Conservation (phyloP, 2,888 invertebrate species). For the Chrysomela aeneicollis region DNA sequence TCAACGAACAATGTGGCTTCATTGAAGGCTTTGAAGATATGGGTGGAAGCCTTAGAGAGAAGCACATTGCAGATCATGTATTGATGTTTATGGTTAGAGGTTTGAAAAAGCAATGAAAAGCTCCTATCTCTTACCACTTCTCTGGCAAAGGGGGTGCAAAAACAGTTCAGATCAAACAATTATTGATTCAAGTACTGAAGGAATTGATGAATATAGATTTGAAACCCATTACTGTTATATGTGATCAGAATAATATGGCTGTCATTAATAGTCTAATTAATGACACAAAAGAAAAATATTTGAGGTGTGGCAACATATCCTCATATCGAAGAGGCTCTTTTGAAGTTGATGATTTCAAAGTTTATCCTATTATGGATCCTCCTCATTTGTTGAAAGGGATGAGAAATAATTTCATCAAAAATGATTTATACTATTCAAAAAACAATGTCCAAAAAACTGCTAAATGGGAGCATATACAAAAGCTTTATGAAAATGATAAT, state of each 20-base stretch:
- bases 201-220: too few relatives aligned
- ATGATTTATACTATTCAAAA: conserved; percentile 15
- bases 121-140: conserved; percentile 27
- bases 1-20: conserved; percentile 23
- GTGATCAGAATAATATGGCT: conserved; percentile 30
- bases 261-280: conserved; percentile 23
- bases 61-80: conserved; percentile 31
- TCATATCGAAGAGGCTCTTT: conserved; percentile 19
- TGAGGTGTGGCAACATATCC: not conserved
- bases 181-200: conserved; percentile 22
- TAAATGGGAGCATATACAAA: conserved; percentile 32
- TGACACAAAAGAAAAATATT: conserved; percentile 24
- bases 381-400: conserved; percentile 34
- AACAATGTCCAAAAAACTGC: conserved; percentile 23
- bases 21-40: conserved; percentile 32
- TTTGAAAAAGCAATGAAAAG: conserved; percentile 22
- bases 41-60: conserved; percentile 5
- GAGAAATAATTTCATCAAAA: conserved; percentile 23
- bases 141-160: conserved; percentile 25
- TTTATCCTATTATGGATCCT: conserved; percentile 30
- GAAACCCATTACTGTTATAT: conserved; percentile 30
- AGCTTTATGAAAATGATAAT: conserved; percentile 22
- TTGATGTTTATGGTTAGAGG: conserved; percentile 34
- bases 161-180: conserved; percentile 22
- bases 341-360: conserved; percentile 26